These are phyloP conservation scores for Drosophila paulistorum DNA, from an alignment of 1,140 invertebrate species.

Conservation along the genomic window DNA sequence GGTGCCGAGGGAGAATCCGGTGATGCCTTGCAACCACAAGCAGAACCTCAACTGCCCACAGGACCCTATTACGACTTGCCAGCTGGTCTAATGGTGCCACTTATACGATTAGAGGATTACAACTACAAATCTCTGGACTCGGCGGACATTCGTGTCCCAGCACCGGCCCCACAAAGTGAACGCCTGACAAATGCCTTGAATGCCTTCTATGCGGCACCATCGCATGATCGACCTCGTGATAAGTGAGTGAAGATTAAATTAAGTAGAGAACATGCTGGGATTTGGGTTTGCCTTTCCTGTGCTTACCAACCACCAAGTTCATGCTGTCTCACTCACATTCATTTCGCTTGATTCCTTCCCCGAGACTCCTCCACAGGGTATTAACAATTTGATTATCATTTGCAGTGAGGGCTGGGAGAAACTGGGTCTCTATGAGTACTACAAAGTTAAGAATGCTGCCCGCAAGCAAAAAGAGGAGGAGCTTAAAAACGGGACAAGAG, in stretches of 20 bases:
- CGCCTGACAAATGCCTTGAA: conserved; percentile 95
- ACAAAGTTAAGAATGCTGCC: conserved; percentile 96
- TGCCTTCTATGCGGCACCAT: conserved; percentile 96
- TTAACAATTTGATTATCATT: conserved; percentile 32
- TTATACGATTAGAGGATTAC: conserved; percentile 95
- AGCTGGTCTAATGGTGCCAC: conserved; percentile 95
- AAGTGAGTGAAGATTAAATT: conserved; percentile 86
- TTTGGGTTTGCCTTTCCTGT: too few species aligned
- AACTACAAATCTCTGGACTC: conserved; percentile 96
- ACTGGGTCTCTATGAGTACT: conserved; percentile 98
- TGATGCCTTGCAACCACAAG: conserved; percentile 11
- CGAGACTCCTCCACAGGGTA: too few species aligned
- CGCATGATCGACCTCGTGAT: conserved; percentile 96
- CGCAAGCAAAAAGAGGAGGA: conserved; percentile 95
- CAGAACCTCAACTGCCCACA: conserved; percentile 93
- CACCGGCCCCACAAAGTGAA: conserved; percentile 96
- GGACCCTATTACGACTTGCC: conserved; percentile 98
- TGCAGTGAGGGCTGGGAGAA: conserved; percentile 98
- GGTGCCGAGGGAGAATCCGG: conserved; percentile 20
- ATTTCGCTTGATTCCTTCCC: too few species aligned
- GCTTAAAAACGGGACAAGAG: conserved; percentile 87
- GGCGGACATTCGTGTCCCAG: conserved; percentile 93
- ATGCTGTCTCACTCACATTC: neutral
- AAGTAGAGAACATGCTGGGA: neutral
- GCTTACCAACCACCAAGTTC: too few species aligned